Conservation (phyloP, 2,113 vertebrate species). For the Varanus komodoensis region DNA sequence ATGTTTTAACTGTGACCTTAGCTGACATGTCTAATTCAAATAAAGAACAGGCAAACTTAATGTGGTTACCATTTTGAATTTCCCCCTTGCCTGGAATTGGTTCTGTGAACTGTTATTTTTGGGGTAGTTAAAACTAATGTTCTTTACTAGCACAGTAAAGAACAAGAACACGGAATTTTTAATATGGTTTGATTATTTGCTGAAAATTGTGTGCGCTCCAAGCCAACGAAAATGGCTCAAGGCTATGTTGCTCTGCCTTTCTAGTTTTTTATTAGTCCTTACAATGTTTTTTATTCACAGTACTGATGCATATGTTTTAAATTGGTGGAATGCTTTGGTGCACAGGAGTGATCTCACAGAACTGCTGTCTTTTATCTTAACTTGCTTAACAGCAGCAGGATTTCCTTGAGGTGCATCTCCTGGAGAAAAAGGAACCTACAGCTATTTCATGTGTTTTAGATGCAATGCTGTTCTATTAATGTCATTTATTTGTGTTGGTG, state of each 20-base stretch:
- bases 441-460: neutral
- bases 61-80: constrained; percentile 12
- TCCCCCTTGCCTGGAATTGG: neutral
- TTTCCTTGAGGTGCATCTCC: neutral
- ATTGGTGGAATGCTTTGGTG: neutral
- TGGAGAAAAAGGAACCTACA: neutral
- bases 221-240: neutral
- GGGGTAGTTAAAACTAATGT: neutral
- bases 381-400: neutral
- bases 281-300: neutral
- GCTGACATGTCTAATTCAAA: constrained; percentile 31
- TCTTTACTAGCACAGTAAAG: neutral
- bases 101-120: constrained; percentile 1
- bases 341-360: too few relatives aligned
- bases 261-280: neutral
- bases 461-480: neutral
- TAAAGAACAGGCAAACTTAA: constrained; percentile 26
- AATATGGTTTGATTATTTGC: neutral
- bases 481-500: neutral
- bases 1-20: constrained; percentile 47
- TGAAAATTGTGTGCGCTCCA: neutral
- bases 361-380: neutral
- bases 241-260: neutral
- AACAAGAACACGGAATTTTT: neutral
- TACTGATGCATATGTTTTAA: neutral